Base-by-base conservation (phyloP, 2,888 invertebrate genomes). In the Mesochorus sp. region DNA sequence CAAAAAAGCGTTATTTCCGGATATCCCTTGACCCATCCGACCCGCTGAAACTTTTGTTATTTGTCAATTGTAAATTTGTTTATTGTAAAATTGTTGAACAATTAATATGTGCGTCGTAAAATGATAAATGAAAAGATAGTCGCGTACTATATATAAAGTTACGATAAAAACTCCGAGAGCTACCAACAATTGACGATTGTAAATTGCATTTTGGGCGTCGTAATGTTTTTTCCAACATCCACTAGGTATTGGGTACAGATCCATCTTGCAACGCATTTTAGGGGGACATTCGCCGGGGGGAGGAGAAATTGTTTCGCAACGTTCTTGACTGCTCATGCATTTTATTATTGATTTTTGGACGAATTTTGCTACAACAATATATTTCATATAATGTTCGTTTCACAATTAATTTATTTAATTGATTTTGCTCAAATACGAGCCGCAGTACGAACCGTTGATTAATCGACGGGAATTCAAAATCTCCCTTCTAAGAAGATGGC, bases 191-290 rank as follows among this genome's bases (percentile, higher is more conserved):
- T 59, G 47, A 17, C 79, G 77, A 68, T 57, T 75, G 39, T 76
- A 71, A 17, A 80, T 42, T 4, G 55, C 73, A 31, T 81, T 78
- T n/a, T 79, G 61, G 8, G 49, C 55, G 6, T 83, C 70, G 64
- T 81, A 80, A 19, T 79, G 42, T 6, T 82, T 68, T 49, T 83
- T 64, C 82, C 82, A 83, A 57, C 81, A 62, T 19, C 80, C 81
- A 62, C 78, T 77, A 17, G 80, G 82, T 10, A 80, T 21, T 3
- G 81, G 80, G 59, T 80, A 53, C n/a, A 76, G 64, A 70, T 83
- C 81, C 82, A 83, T 82, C 31, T 71, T 12, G 19, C 80, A 81
- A 14, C 68, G 61, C 37, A 31, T 72, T 66, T 62, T 76, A 10
- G 76, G 71, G 10, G 76, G 76, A 10, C 79, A 78, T 3, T 68